Percentiles rank a stretch among this genome's conserved stretches.
phyloP scores from a whole-genome alignment of 2,113 vertebrate species.

The Ochotona princeps region DNA sequence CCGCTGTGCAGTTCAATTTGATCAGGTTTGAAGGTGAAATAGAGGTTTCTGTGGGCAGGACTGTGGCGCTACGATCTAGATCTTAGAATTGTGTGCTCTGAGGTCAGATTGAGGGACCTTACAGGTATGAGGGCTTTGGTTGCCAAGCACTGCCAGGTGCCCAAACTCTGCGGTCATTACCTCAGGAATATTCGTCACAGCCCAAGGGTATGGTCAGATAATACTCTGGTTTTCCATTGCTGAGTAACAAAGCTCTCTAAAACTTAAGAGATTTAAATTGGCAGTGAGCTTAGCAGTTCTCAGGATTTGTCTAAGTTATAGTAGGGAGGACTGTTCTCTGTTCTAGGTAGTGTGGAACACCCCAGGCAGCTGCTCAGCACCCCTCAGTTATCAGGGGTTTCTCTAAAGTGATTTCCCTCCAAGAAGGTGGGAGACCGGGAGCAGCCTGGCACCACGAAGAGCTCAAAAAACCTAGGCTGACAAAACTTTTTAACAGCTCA shows the following conservation, averaged over 20 bases:
- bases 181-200: not conserved
- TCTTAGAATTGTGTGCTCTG: not conserved
- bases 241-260: conserved; percentile 37
- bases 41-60: not conserved
- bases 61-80: not conserved
- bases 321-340: conserved; percentile 1
- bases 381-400: not conserved
- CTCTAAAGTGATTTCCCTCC: not conserved
- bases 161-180: not conserved
- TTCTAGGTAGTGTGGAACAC: not conserved
- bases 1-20: not conserved
- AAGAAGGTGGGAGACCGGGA: not conserved
- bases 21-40: not conserved
- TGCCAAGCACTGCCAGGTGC: conserved; percentile 8
- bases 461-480: not conserved
- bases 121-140: not conserved
- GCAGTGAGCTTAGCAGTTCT: not conserved
- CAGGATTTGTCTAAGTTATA: conserved; percentile 16
- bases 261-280: conserved; percentile 25
- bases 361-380: not conserved
- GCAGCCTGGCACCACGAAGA: not conserved
- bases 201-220: not conserved
- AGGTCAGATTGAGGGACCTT: not conserved
- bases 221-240: not conserved
- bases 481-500: not conserved